Conservation (phyloP, 2,797 vertebrate species). For the Harpagifer antarcticus region DNA sequence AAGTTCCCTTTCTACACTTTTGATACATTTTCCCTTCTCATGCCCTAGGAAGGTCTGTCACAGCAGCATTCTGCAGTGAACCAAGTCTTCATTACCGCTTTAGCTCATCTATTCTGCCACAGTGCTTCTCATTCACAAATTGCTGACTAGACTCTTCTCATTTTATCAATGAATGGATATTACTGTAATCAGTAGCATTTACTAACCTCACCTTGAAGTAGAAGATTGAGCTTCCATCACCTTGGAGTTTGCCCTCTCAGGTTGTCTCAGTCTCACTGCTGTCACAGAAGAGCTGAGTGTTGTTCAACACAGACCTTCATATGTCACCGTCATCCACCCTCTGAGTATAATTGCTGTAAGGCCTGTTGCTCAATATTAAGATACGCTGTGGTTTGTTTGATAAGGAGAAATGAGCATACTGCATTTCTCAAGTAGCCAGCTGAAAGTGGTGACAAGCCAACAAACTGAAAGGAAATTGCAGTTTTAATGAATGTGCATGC, state of each 20-base stretch:
- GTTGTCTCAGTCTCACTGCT: background rate
- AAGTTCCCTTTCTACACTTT: background rate
- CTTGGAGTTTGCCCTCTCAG: constrained; percentile 39
- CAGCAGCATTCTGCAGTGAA: background rate
- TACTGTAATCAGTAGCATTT: constrained; percentile 27
- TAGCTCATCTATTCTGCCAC: background rate
- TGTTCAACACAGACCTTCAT: constrained; percentile 1
- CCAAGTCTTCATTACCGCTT: background rate
- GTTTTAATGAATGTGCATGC: background rate
- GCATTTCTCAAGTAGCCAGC: too few relatives aligned
- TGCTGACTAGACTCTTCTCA: background rate
- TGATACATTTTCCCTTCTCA: background rate
- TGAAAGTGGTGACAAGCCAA: too few relatives aligned
- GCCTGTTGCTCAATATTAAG: background rate
- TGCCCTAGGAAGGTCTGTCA: background rate
- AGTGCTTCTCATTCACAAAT: background rate
- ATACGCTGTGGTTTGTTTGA: background rate
- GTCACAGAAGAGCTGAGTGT: background rate
- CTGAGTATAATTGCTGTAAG: background rate
- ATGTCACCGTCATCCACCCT: background rate
- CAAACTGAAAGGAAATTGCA: background rate
- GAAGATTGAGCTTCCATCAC: constrained; percentile 5
- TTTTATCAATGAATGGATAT: constrained; percentile 1
- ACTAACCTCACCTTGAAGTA: constrained; percentile 17
- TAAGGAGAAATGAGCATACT: too few relatives aligned